Conservation (phyloP, 2,797 vertebrate genomes). For the Cryptoprocta ferox region DNA sequence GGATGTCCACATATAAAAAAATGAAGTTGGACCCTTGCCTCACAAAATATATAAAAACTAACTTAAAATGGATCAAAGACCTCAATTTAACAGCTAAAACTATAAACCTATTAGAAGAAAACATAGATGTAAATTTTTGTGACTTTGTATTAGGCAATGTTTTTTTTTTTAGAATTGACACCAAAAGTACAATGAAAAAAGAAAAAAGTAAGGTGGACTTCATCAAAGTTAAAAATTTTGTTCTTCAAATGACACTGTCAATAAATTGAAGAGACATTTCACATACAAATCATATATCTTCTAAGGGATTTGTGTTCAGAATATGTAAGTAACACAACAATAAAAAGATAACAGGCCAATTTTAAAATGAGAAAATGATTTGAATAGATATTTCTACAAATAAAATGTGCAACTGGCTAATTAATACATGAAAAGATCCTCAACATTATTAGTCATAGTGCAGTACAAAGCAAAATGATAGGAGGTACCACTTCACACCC, state of each 20-base stretch:
- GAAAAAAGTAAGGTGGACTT: neutral
- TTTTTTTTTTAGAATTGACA: constrained; percentile 35
- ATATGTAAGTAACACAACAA: neutral
- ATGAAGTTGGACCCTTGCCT: neutral
- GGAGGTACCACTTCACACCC: neutral
- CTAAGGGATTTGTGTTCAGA: neutral
- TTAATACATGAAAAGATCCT: neutral
- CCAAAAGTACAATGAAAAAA: constrained; percentile 1
- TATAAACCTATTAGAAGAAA: constrained; percentile 4
- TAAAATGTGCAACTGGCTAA: neutral
- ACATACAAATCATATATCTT: neutral
- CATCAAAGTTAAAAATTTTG: constrained; percentile 16
- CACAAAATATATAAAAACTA: neutral
- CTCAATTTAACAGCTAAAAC: neutral
- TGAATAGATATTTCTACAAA: neutral
- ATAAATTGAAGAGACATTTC: constrained; percentile 19
- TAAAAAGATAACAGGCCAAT: neutral
- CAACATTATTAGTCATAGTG: neutral
- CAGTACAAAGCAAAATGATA: neutral
- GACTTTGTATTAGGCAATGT: neutral
- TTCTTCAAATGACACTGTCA: neutral
- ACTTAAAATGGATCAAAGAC: neutral
- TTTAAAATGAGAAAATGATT: constrained; percentile 31
- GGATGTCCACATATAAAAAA: neutral
- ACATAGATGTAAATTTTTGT: neutral